Evolutionary conservation across 2,888 invertebrate species (phyloP).

Genomic region (Acanthosepion esculentum): DNA sequence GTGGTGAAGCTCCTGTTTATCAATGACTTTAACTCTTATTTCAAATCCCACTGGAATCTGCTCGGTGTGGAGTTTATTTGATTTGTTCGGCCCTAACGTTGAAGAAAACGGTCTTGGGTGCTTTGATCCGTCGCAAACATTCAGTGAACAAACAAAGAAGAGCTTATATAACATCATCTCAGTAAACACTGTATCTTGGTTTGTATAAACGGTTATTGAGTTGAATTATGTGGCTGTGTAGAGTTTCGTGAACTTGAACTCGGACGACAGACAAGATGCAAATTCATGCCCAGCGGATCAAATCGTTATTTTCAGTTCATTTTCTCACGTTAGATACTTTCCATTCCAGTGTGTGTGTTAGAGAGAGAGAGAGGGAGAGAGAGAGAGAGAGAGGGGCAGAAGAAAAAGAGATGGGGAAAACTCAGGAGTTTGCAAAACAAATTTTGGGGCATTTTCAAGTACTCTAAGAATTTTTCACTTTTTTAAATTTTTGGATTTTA

Average conservation of each 20-base stretch:
- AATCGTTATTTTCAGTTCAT: neutral
- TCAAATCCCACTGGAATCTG: neutral
- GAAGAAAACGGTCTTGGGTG: neutral
- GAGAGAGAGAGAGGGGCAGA: no score
- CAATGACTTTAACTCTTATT: neutral
- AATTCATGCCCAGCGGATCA: neutral
- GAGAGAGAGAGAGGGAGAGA: no score
- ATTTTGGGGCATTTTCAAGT: no score
- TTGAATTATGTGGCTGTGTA: neutral
- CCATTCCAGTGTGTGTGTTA: no score
- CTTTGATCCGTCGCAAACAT: neutral
- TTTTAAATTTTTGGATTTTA: no score
- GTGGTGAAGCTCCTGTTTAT: neutral
- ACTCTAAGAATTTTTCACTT: no score
- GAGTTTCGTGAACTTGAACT: accelerated
- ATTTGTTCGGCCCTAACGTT: neutral
- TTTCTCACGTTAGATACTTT: no score
- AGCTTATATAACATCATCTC: neutral
- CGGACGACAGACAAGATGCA: neutral
- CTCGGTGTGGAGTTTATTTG: neutral
- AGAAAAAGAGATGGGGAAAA: no score
- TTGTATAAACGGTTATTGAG: neutral
- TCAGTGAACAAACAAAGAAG: neutral
- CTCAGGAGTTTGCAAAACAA: no score
- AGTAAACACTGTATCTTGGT: neutral